phyloP scores from a whole-genome alignment of 2,888 invertebrate species.

The Ormyrus thymus region DNA sequence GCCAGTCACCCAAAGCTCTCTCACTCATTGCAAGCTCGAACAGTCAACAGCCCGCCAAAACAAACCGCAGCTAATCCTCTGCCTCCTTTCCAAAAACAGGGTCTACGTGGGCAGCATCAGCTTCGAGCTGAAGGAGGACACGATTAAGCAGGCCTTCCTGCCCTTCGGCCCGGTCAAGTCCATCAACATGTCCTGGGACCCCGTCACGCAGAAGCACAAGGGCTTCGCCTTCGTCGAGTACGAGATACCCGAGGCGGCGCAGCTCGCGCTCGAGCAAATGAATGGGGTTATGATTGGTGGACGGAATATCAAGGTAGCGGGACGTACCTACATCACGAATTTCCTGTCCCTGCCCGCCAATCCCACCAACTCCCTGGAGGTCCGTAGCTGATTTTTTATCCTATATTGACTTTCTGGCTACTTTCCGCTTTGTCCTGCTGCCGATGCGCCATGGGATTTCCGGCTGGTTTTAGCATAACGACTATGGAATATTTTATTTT shows the following conservation, averaged over 20 bases:
- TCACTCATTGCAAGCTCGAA: too few relatives aligned
- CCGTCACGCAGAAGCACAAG: slow-evolving; percentile 99
- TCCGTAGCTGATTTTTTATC: slow-evolving; percentile 69
- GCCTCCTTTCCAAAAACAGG: slow-evolving; percentile 76
- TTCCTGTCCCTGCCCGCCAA: slow-evolving; percentile 72
- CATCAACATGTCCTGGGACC: slow-evolving; percentile 99
- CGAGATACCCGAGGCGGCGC: slow-evolving; percentile 99
- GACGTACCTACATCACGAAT: slow-evolving; percentile 74
- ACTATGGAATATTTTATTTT: too few relatives aligned
- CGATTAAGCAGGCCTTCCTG: slow-evolving; percentile 95
- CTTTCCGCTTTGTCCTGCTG: too few relatives aligned
- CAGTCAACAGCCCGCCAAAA: too few relatives aligned
- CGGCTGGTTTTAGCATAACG: too few relatives aligned
- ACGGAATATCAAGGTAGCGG: slow-evolving; percentile 88
- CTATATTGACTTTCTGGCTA: slow-evolving; percentile 12
- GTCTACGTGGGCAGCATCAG: slow-evolving; percentile 99
- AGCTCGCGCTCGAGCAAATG: slow-evolving; percentile 99
- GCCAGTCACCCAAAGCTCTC: too few relatives aligned
- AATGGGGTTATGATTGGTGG: slow-evolving; percentile 99
- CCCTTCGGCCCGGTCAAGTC: slow-evolving; percentile 99
- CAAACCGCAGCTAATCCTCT: too few relatives aligned
- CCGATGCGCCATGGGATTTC: too few relatives aligned
- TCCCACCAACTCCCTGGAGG: slow-evolving; percentile 73
- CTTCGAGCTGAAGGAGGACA: slow-evolving; percentile 99
- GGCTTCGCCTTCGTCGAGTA: slow-evolving; percentile 99